Conservation (phyloP, 2,888 invertebrate genomes). For the Erpobdella octoculata region DNA sequence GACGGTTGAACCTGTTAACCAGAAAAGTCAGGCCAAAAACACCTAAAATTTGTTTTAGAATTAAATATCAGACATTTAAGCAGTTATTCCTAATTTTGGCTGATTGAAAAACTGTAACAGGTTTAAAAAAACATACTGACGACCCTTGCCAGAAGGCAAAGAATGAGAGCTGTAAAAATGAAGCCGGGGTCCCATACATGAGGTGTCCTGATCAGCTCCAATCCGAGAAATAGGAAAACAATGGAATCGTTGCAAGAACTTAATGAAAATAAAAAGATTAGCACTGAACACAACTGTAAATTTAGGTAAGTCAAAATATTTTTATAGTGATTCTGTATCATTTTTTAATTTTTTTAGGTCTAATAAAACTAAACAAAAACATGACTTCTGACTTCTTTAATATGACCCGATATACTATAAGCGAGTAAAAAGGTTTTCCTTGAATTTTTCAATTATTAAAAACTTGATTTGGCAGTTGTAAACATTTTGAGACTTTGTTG, state of each 20-base stretch:
- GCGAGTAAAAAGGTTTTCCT: no score
- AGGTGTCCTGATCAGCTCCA: constrained; percentile 54
- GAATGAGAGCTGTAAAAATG: constrained; percentile 51
- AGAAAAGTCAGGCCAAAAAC: constrained; percentile 25
- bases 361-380: no score
- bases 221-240: constrained; percentile 58
- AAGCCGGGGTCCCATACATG: constrained; percentile 55
- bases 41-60: constrained; percentile 8
- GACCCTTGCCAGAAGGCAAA: constrained; percentile 54
- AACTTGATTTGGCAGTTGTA: no score
- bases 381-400: no score
- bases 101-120: background rate
- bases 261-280: no score
- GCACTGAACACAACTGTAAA: no score
- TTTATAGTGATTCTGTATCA: no score
- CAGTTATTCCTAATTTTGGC: background rate
- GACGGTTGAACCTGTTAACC: constrained; percentile 10
- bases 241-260: constrained; percentile 56
- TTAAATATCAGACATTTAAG: background rate
- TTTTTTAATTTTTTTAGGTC: no score
- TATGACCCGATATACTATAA: no score
- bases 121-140: constrained; percentile 43
- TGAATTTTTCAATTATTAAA: no score
- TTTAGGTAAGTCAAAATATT: no score
- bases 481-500: no score